Evolutionary conservation across 2,113 vertebrate species (phyloP).

Genomic region (Tetrao urogallus): DNA sequence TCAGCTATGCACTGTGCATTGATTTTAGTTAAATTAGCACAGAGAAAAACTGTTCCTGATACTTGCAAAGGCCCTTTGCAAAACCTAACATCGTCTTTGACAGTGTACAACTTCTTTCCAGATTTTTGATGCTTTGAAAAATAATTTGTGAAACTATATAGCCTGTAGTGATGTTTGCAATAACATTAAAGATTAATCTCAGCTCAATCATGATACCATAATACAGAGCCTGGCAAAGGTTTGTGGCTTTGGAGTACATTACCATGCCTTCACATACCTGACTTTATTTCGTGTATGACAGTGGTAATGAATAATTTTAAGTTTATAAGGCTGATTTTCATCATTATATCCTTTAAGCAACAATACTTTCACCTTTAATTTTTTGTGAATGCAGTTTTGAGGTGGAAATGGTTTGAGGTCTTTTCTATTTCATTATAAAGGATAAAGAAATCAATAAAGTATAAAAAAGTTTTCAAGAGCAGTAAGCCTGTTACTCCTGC

Average conservation of each 20-base stretch:
- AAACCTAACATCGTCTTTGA: neutral
- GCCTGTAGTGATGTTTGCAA: neutral
- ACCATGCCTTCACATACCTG: neutral
- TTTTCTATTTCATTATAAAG: neutral
- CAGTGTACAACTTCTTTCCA: neutral
- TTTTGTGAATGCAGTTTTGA: neutral
- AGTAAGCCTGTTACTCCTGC: neutral
- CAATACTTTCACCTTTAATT: neutral
- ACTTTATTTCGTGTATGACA: neutral
- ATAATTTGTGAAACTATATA: neutral
- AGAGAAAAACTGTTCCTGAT: neutral
- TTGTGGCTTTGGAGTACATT: neutral
- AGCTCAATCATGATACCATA: neutral
- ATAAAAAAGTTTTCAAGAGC: neutral
- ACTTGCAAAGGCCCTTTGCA: neutral
- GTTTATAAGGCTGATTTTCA: neutral
- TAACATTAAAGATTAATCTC: neutral
- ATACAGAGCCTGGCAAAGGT: neutral
- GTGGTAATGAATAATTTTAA: neutral
- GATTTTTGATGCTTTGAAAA: neutral
- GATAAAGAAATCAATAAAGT: neutral
- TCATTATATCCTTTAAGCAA: neutral
- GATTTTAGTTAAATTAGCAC: neutral
- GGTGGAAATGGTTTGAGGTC: neutral
- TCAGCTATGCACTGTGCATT: neutral